Base-by-base conservation (phyloP, 2,888 invertebrate genomes). In the Uropetala carovei region DNA sequence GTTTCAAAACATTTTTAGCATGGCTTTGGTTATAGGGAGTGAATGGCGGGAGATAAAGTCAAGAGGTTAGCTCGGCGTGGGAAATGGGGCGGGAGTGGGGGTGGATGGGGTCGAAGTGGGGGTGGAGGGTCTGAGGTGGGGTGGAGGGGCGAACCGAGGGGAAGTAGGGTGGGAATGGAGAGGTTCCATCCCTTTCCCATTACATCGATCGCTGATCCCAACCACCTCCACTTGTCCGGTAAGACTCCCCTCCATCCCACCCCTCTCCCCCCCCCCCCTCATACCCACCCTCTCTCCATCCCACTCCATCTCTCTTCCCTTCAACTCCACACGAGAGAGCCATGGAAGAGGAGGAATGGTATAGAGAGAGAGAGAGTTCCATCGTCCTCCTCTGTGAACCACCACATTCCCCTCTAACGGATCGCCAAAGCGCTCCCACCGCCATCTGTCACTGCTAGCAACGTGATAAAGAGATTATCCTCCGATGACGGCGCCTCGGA, bases 401-500 rank as follows among this genome's bases (percentile, higher is more conserved):
- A 83, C 83, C 83, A 43, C 43, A 43, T 43, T 5, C 5, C 43
- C 64, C 43, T 89, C 89, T 89, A 89, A 64, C 86, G 86, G 86
- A 86, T 86, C 64, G 89, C 64, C 60, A n/a, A 64, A 64, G 64
- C 89, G 89, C 59, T 86, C 59, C 27, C 60, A 64, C 18, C 89
- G 68, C 89, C 89, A 89, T 89, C 89, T 89, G 89, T 89, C 89
- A 89, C 89, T 68, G 86, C 60, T 58, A 14, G 60, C 60, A 11
- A 64, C 59, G 89, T 89, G 89, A 89, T 89, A 89, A 89, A 89
- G 89, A 89, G 89, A 89, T 89, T 89, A 89, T 30, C 64, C 30
- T 30, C n/a, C 18, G 89, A 85, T 57, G 85, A 68, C 64, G 64
- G 89, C 89, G 89, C 89, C 89, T 89, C 64, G 0, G 27, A n/a